Evolutionary conservation across 2,888 invertebrate genomes (phyloP).

Genomic region (Seladonia tumulorum): DNA sequence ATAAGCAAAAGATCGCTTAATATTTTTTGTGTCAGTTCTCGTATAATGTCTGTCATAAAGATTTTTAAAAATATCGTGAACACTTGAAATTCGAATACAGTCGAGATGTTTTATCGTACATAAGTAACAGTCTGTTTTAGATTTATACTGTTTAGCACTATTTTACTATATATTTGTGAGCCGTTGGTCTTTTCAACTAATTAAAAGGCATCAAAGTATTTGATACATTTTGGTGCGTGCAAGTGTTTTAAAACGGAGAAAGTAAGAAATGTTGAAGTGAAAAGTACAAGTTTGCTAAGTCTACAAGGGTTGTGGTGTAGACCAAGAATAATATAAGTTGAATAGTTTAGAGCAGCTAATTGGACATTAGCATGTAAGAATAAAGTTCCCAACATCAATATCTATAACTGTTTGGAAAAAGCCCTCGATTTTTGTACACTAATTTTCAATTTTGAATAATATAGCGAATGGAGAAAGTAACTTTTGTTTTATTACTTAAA

Average conservation of each 20-base stretch:
- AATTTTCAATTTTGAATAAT: constrained; percentile 21
- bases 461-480: constrained; percentile 1
- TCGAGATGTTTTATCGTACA: constrained; percentile 18
- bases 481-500: constrained; percentile 8
- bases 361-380: constrained; percentile 46
- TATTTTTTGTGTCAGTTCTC: constrained; percentile 23
- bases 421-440: constrained; percentile 19
- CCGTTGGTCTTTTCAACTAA: constrained; percentile 33
- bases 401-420: constrained; percentile 12
- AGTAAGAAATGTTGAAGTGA: constrained; percentile 55
- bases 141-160: constrained; percentile 28
- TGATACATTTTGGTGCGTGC: constrained; percentile 48
- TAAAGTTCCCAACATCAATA: constrained; percentile 26
- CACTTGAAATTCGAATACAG: constrained; percentile 26
- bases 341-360: constrained; percentile 63
- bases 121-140: constrained; percentile 22
- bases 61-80: constrained; percentile 19
- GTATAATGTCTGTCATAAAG: constrained; percentile 5
- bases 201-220: constrained; percentile 36
- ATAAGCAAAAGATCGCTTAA: constrained; percentile 23
- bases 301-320: constrained; percentile 67
- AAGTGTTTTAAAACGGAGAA: constrained; percentile 38
- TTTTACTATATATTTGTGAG: constrained; percentile 21
- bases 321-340: constrained; percentile 61
- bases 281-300: constrained; percentile 68